Evolutionary conservation across 2,888 invertebrate species (phyloP), one percentile per base, ranked within the genome.

Genomic region (Diogma glabrata): DNA sequence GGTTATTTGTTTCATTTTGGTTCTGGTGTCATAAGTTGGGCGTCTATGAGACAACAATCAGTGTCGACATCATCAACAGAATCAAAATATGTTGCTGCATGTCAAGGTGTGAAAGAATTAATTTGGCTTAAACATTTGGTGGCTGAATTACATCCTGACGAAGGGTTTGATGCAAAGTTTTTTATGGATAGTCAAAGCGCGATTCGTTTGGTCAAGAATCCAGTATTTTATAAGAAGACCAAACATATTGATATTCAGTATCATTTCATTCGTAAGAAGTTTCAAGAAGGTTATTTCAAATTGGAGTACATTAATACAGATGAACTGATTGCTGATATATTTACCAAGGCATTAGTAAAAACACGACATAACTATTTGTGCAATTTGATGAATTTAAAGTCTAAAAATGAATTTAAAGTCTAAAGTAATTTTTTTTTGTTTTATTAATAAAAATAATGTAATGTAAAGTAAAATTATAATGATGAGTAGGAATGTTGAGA

Each of bases 11-110:
- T 57, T 49, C 20, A 54, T 24, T 51, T 58, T 19, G 52, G 57
- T 23, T 56, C 54, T 14, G 59, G 59, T 24, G 52, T 57, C 1
- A 56, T 65, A 3, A n/a, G n/a, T n/a, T n/a, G n/a, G n/a, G n/a
- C n/a, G n/a, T n/a, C n/a, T n/a, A n/a, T n/a, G n/a, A n/a, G n/a
- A n/a, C n/a, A n/a, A n/a, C n/a, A n/a, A n/a, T n/a, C n/a, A n/a
- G 26, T 26, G 12, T 30, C 30, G 8, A 30, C 8, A 30, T 30
- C 8, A 7, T n/a, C 30, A 30, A 30, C 30, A 14, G 30, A 30
- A 3, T 60, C 63, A 1, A 61, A 64, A 51, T 56, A 60, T 33
- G 57, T 64, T 10, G 62, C 64, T 14, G 62, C 60, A 6, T 60
- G 59, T 52, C 57, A 58, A 50, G 58, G 56, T 7, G 14, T 30